Conservation (phyloP, 1,140 invertebrate genomes). For the Tetraneura akinire region DNA sequence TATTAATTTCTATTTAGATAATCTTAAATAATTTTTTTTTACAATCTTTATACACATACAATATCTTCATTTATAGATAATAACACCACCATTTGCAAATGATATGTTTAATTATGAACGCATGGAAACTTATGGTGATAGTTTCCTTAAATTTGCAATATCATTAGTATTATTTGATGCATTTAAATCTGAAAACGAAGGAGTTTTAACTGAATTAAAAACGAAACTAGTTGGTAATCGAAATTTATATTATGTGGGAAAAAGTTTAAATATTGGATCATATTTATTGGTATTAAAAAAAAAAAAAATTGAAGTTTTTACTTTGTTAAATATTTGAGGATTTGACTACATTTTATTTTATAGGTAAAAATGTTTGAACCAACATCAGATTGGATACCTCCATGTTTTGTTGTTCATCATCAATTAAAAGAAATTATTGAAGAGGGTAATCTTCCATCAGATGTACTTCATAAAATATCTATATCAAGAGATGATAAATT, state of each 20-base stretch:
- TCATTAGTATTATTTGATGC: conserved; percentile 73
- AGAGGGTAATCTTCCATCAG: conserved; percentile 57
- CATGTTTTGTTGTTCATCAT: conserved; percentile 59
- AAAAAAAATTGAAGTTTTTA: background rate
- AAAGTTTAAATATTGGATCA: conserved; percentile 60
- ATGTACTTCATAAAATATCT: conserved; percentile 60
- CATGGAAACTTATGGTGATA: conserved; percentile 84
- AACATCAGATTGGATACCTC: conserved; percentile 65
- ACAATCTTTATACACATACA: no score
- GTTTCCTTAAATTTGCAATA: conserved; percentile 80
- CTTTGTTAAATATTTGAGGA: no score
- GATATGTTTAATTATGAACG: conserved; percentile 84
- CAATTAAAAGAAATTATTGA: conserved; percentile 53
- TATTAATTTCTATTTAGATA: no score
- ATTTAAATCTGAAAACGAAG: conserved; percentile 73
- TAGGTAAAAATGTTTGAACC: conserved; percentile 52
- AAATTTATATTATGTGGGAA: conserved; percentile 72
- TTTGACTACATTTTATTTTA: background rate
- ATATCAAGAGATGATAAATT: conserved; percentile 60
- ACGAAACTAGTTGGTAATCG: conserved; percentile 78
- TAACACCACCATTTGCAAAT: conserved; percentile 71
- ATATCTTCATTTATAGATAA: conserved; percentile 60
- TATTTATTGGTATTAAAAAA: conserved; percentile 59
- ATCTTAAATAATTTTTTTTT: no score
- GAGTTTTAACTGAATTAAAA: conserved; percentile 75